Conservation (phyloP, 2,113 vertebrate genomes). For the Alethe castanea region DNA sequence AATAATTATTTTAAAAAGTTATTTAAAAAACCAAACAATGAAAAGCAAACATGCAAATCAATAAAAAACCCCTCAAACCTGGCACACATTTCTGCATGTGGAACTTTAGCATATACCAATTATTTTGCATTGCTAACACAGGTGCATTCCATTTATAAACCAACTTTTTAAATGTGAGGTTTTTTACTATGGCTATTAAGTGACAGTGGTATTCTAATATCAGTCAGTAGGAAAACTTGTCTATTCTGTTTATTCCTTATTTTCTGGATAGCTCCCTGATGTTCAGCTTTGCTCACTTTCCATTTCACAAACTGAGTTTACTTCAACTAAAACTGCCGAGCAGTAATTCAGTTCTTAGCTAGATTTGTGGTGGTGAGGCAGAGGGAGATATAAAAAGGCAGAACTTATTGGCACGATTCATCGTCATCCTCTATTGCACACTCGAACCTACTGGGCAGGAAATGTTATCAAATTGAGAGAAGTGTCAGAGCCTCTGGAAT, state of each 20-base stretch:
- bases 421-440: background rate
- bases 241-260: background rate
- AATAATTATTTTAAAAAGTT: background rate
- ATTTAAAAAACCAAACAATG: background rate
- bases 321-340: conserved; percentile 6
- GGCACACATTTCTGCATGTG: background rate
- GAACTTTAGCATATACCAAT: background rate
- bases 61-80: background rate
- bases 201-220: background rate
- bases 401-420: conserved; percentile 4
- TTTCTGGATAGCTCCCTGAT: background rate
- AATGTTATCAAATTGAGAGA: conserved; percentile 18
- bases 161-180: background rate
- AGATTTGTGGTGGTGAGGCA: conserved; percentile 26
- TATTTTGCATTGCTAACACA: background rate
- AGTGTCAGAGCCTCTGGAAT: background rate
- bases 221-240: background rate
- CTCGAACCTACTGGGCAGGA: background rate
- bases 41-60: background rate
- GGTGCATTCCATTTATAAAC: background rate
- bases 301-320: background rate
- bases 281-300: background rate
- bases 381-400: conserved; percentile 17
- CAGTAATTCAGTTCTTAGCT: conserved; percentile 39
- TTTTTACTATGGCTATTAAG: background rate